Base-by-base conservation (phyloP, 1,140 invertebrate species). In the Diachasmimorpha longicaudata region DNA sequence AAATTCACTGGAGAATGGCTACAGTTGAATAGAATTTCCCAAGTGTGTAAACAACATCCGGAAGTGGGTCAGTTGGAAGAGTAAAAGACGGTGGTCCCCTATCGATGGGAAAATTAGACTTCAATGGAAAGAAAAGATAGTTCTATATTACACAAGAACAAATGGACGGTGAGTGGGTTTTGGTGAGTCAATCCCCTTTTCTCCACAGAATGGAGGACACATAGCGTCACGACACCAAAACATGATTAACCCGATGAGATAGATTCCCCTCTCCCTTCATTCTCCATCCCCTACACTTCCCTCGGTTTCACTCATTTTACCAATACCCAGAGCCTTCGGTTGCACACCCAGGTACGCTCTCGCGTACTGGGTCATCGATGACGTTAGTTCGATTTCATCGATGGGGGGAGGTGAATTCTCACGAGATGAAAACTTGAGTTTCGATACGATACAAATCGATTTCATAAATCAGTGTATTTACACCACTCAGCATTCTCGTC, bases 31-130 rank as follows among this genome's bases (percentile, higher is more conserved):
- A 14, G 46, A 31, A 74, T 69, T 6, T 25, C 46, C 19, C 44
- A 46, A 46, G 36, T 42, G 16, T 16, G 31, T 58, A 37, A 63
- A 36, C 55, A 55, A 63, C 36, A 16, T 63, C 42, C 25, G 73
- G 73, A 69, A 74, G 42, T 74, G 58, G 73, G 63, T 69, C 73
- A 74, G 37, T 68, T 19, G 73, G 67, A 74, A 58, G 36, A 63
- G 55, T 42, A 19, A 36, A 37, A 21, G 58, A 67, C 42, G 25
- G 13, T 69, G 66, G 6, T 55, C 67, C 63, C 31, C n/a, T 67
- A 70, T 74, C 72, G 72, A 78, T 63, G 58, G 71, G 69, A 75
- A 78, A 78, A 78, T 78, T 78, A 75, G 76, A 74, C 55, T 73
- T 19, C 23, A 31, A 23, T 55, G 67, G 31, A 14, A 42, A 11